A percentile compares a stretch with the other conserved stretches of the same genome.
Evolutionary conservation across 2,113 vertebrate genomes (phyloP).

Genomic region (Python bivittatus): DNA sequence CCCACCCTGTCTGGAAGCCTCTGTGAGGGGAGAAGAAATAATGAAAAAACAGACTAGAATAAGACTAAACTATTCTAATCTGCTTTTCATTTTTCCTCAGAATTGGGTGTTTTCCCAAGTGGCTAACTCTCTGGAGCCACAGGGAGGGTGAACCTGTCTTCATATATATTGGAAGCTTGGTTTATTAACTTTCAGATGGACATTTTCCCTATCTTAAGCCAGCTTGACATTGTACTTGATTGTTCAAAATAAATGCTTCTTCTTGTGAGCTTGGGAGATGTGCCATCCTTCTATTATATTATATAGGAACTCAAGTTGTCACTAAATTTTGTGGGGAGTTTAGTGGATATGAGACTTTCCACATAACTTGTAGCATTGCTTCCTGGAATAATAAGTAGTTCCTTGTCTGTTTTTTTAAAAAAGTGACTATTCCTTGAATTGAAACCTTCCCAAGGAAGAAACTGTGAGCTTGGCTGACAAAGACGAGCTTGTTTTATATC

Average conservation of each 20-base stretch:
- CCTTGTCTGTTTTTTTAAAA: background rate
- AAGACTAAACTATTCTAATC: constrained; percentile 75
- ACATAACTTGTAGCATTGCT: background rate
- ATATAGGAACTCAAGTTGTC: background rate
- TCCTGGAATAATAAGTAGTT: background rate
- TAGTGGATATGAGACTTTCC: background rate
- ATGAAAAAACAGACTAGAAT: constrained; percentile 41
- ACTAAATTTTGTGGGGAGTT: background rate
- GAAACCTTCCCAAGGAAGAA: background rate
- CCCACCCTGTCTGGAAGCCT: constrained; percentile 73
- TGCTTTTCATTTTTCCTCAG: constrained; percentile 71
- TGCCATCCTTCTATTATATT: background rate
- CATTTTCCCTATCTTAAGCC: background rate
- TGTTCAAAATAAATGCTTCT: background rate
- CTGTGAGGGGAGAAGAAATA: constrained; percentile 43
- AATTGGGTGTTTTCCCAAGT: constrained; percentile 74
- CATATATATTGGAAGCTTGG: accelerated
- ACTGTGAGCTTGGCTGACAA: background rate
- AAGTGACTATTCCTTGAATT: background rate
- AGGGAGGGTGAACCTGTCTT: constrained; percentile 64
- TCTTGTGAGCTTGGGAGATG: background rate
- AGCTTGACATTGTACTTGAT: background rate
- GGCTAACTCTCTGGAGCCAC: constrained; percentile 47
- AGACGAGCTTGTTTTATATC: background rate
- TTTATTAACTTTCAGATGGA: constrained; percentile 46